Evolutionary conservation across 2,113 vertebrate genomes (phyloP), one percentile per base, ranked within the genome.

Genomic region (Siphamia tubifer): DNA sequence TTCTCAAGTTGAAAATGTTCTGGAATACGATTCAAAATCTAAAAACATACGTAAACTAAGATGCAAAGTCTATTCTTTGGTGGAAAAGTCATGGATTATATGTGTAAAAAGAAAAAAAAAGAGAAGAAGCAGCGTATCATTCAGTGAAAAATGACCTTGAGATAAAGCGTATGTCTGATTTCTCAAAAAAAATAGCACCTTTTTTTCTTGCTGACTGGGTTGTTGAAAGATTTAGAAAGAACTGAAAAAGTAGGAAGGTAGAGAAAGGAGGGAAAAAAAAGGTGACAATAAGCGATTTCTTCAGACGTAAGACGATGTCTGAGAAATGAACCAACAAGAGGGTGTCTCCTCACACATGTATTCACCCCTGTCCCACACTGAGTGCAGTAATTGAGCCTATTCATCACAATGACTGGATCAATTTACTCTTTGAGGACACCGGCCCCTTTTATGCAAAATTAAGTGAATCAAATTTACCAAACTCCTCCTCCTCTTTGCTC

Each of bases 331-430:
- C 43, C 42, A 62, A 77, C 63, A 39, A 42, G 51, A 43, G 65
- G 67, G 49, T 57, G 32, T 72, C 52, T 63, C 61, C 55, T 40
- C 32, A 69, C 51, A 68, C 71, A 62, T 71, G 72, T 81, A 70
- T 62, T 62, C 72, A 68, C 48, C 34, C 19, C 42, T 65, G 74
- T 62, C 45, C 49, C 67, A 45, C 61, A 47, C 23, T 66, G 43
- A 17, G 38, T 48, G 30, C 12, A 71, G 68, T 82, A 87, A 89
- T 83, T 65, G 76, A 74, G 55, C 43, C 62, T 60, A 89, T 90
- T 89, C 51, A 83, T 88, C 86, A 86, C 51, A 28, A 20, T 80
- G 76, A 85, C 75, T 74, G 58, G 70, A 83, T 83, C 74, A 64
- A 74, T 85, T 90, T 81, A 86, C 53, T 69, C 58, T 71, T 69